A percentile compares a stretch with the other conserved stretches of the same genome.
Conservation (phyloP, 2,797 vertebrate genomes). For the Bufotes viridis region DNA sequence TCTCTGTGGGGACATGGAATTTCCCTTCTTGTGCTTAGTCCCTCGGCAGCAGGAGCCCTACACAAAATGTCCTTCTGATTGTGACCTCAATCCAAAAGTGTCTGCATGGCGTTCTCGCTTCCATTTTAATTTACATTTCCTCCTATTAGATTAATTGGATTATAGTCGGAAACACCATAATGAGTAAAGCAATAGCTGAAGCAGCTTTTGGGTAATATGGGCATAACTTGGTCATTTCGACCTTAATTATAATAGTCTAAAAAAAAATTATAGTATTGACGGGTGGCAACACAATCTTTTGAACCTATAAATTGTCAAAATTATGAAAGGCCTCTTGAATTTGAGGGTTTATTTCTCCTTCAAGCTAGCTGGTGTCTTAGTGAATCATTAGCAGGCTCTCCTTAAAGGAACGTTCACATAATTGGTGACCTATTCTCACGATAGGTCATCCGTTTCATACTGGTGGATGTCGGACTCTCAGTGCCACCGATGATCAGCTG, state of each 20-base stretch:
- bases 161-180: background rate
- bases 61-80: background rate
- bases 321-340: background rate
- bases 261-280: too few species aligned
- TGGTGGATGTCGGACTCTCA: too few species aligned
- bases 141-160: background rate
- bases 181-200: background rate
- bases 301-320: too few species aligned
- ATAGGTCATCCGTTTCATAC: too few species aligned
- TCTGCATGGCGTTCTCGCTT: background rate
- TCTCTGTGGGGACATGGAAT: background rate
- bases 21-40: slow-evolving; percentile 8
- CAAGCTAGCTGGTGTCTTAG: background rate
- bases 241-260: background rate
- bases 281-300: too few species aligned
- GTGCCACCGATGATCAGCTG: too few species aligned
- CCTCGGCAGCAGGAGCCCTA: background rate
- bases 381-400: background rate
- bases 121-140: background rate
- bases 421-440: too few species aligned
- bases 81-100: background rate
- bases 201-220: too few species aligned
- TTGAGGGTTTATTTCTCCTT: background rate
- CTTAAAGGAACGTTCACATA: background rate
- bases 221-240: background rate